Conservation (phyloP, 1,140 invertebrate species). For the Rhyzopertha dominica region DNA sequence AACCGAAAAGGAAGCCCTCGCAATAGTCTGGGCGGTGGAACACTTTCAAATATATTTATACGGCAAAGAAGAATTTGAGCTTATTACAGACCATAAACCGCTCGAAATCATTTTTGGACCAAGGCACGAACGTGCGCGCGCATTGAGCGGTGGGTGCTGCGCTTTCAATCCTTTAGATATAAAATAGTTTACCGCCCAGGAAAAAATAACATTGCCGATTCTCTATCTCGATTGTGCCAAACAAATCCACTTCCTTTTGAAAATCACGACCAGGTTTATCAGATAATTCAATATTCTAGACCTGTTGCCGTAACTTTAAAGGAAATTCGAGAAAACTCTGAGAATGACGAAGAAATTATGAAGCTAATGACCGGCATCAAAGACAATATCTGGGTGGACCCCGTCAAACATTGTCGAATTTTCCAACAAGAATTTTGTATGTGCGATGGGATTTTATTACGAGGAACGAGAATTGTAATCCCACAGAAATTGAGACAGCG, state of each 20-base stretch:
- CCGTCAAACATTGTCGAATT: neutral
- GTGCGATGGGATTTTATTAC: conserved; percentile 8
- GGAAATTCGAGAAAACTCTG: conserved; percentile 10
- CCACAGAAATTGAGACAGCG: neutral
- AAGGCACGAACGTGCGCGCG: conserved; percentile 29
- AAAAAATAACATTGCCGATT: conserved; percentile 40
- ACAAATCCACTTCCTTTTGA: neutral
- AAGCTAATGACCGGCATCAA: neutral
- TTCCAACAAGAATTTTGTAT: conserved; percentile 13
- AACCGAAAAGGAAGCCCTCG: conserved; percentile 42
- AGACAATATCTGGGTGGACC: neutral
- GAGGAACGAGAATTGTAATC: conserved; percentile 1
- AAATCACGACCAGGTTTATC: conserved; percentile 3
- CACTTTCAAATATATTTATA: conserved; percentile 33
- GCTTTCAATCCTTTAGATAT: conserved; percentile 36
- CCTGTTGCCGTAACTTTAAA: conserved; percentile 9
- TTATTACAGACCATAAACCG: no score
- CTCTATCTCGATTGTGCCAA: conserved; percentile 31
- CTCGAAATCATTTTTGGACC: no score
- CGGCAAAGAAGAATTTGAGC: conserved; percentile 33
- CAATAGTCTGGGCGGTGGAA: no score
- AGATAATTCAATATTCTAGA: neutral
- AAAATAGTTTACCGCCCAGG: no score
- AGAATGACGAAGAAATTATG: neutral
- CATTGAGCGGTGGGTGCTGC: conserved; percentile 38